Evolutionary conservation across 2,888 invertebrate species (phyloP), one percentile per base, ranked within the genome.

Genomic region (Cheilosia pagana): DNA sequence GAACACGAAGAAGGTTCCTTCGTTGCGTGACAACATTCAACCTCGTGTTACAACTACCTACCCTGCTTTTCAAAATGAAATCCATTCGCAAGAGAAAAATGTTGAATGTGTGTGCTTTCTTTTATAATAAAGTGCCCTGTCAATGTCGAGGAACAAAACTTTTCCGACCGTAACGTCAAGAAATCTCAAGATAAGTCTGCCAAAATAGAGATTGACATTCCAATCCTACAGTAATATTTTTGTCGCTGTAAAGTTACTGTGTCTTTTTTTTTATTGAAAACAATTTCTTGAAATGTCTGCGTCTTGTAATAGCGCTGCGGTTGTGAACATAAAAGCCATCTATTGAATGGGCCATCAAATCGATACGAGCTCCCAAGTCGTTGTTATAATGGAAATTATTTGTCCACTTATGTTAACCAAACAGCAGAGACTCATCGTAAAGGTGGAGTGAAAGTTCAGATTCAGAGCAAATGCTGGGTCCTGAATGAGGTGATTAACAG

Each of bases 371-470:
- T 57, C 63, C 63, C 35, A 53, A 14, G 52, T 31, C 65, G 23
- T 31, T 19, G 57, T 70, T 71, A 53, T 82, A 78, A 78, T 67
- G 78, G 82, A 72, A 72, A 78, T 78, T 82, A 82, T 78, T 72
- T 72, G 78, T 72, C 78, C 78, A 82, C 72, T 82, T 72, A 72
- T 67, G 67, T 65, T 68, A 57, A 57, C 35, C 50, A 76, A 60
- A 52, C 43, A 35, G 31, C 45, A 53, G 52, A 16, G 59, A 16
- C n/a, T 57, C 50, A 31, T 62, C 25, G 43, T 8, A 14, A 7
- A n/a, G 48, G 14, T 28, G 59, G 48, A 16, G 25, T 39, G 19
- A 50, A 16, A 16, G 45, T 60, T 67, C 35, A 10, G 41, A 65
- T 53, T 67, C 43, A 10, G 25, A 59, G 59, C 28, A 53, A 52